Percentiles rank a stretch among this genome's conserved stretches.
These are phyloP conservation scores for Microcebus griseorufus DNA, from an alignment of 2,113 vertebrate genomes.

Conservation along the genomic window DNA sequence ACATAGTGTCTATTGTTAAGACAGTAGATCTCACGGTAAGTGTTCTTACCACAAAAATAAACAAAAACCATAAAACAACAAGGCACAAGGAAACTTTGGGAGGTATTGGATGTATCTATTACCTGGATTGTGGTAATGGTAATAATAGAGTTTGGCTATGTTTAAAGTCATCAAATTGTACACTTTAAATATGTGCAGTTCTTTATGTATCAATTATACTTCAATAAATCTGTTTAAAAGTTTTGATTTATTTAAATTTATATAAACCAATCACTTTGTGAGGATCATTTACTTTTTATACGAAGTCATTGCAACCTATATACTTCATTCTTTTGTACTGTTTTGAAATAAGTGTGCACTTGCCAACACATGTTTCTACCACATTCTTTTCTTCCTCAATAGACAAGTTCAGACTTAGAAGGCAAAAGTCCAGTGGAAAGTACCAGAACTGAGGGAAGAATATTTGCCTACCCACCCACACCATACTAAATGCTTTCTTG, in stretches of 20 bases:
- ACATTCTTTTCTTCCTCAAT: constrained; percentile 51
- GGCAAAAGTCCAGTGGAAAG: constrained; percentile 73
- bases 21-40: not conserved
- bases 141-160: not conserved
- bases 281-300: not conserved
- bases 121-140: not conserved
- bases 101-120: not conserved
- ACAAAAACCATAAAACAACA: not conserved
- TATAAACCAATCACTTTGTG: not conserved
- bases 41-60: not conserved
- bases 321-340: not conserved
- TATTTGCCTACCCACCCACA: constrained; percentile 70
- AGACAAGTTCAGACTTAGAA: constrained; percentile 77
- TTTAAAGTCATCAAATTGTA: not conserved
- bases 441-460: constrained; percentile 61
- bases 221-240: not conserved
- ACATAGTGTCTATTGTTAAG: not conserved
- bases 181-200: not conserved
- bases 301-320: not conserved
- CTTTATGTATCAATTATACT: not conserved
- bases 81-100: not conserved
- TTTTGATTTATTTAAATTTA: not conserved
- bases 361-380: constrained; percentile 37
- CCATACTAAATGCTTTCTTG: constrained; percentile 68
- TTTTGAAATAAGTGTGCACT: constrained; percentile 43